Evolutionary conservation across 2,797 vertebrate genomes (phyloP).

Genomic region (Tolypeutes matacus): DNA sequence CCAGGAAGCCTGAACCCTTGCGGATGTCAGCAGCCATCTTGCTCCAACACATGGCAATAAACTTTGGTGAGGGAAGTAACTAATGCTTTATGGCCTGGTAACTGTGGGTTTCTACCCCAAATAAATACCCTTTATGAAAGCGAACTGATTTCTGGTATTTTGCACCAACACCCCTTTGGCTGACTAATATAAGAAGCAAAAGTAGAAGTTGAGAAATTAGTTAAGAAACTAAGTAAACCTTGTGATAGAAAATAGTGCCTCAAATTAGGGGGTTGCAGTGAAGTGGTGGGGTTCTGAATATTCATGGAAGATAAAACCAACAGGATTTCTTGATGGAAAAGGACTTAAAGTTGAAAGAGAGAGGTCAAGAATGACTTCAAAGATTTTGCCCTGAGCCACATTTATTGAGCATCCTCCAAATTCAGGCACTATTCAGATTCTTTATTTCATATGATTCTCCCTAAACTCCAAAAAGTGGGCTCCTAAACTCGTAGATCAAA

Average conservation of each 20-base stretch:
- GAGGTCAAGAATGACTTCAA: neutral
- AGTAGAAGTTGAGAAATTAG: neutral
- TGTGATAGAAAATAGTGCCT: neutral
- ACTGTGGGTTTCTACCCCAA: too few species aligned
- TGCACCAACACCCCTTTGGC: too few species aligned
- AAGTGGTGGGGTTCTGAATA: neutral
- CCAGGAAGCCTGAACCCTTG: too few species aligned
- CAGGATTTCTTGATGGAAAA: neutral
- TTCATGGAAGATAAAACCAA: neutral
- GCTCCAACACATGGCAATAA: too few species aligned
- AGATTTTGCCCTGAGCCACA: neutral
- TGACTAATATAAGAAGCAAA: neutral
- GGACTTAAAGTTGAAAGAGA: neutral
- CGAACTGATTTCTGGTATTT: too few species aligned
- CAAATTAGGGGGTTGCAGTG: neutral
- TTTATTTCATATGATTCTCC: neutral
- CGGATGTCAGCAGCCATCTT: too few species aligned
- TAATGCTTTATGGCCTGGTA: too few species aligned
- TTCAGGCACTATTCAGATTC: neutral
- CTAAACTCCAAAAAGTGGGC: neutral
- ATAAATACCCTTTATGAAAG: too few species aligned
- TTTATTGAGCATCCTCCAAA: neutral
- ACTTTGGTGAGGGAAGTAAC: too few species aligned
- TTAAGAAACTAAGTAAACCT: neutral
- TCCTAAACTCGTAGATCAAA: neutral